These are phyloP conservation scores for Gryllus bimaculatus DNA, from an alignment of 1,140 invertebrate species.

Conservation along the genomic window DNA sequence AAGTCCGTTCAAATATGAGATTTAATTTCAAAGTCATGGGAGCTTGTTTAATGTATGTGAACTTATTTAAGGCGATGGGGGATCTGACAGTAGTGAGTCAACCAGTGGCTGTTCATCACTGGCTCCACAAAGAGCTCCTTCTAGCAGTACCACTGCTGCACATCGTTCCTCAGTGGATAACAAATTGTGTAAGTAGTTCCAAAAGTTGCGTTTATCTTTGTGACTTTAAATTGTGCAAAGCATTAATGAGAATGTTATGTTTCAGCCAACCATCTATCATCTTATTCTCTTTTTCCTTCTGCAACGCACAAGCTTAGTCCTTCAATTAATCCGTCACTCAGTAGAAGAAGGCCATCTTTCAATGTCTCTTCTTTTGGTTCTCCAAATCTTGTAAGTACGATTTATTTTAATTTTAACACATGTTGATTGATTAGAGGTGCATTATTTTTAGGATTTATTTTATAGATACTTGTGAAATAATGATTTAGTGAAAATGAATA, in stretches of 20 bases:
- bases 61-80: constrained; percentile 32
- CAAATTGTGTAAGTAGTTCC: background rate
- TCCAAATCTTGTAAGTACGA: constrained; percentile 27
- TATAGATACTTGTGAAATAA: too few relatives aligned
- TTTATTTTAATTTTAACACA: constrained; percentile 24
- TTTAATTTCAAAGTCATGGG: too few relatives aligned
- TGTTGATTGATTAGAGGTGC: background rate
- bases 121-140: constrained; percentile 35
- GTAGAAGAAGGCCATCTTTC: constrained; percentile 38
- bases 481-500: too few relatives aligned
- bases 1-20: background rate
- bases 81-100: constrained; percentile 42
- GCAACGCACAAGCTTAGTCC: constrained; percentile 15
- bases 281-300: background rate
- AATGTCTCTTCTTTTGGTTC: constrained; percentile 42
- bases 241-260: background rate
- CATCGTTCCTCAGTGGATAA: background rate
- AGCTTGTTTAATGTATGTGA: too few relatives aligned
- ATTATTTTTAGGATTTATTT: too few relatives aligned
- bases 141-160: background rate
- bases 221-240: too few relatives aligned
- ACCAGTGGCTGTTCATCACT: constrained; percentile 43
- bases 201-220: background rate
- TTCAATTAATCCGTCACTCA: background rate
- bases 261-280: background rate